Evolutionary conservation across 1,140 invertebrate species (phyloP).

Genomic region (Brachionus koreanus): DNA sequence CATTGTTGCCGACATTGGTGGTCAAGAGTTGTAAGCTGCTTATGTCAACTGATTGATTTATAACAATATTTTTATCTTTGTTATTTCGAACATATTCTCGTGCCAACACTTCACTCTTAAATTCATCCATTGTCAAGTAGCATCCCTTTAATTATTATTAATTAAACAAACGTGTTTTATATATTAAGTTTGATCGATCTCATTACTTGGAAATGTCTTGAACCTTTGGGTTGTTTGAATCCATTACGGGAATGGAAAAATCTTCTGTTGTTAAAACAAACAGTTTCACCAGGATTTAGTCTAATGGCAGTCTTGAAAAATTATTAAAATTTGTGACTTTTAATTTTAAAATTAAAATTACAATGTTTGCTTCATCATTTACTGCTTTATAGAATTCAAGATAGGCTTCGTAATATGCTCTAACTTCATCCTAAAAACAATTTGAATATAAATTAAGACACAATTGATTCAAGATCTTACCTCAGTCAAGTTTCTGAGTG

Average conservation of each 20-base stretch:
- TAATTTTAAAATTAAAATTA: constrained; percentile 26
- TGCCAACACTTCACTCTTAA: constrained; percentile 49
- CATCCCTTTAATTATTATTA: constrained; percentile 48
- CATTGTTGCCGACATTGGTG: constrained; percentile 32
- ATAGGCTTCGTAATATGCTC: constrained; percentile 51
- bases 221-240: constrained; percentile 50
- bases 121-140: constrained; percentile 55
- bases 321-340: background rate
- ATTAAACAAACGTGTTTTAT: background rate
- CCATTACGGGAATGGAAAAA: constrained; percentile 51
- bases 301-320: constrained; percentile 48
- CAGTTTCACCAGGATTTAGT: constrained; percentile 50
- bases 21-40: background rate
- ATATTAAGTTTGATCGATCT: background rate
- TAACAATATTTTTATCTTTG: background rate
- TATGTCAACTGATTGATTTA: background rate
- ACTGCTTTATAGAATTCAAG: constrained; percentile 50
- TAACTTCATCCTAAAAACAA: constrained; percentile 49
- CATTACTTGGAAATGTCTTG: constrained; percentile 47
- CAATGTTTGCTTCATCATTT: constrained; percentile 47
- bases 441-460: background rate
- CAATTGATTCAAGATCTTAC: constrained; percentile 45
- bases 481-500: constrained; percentile 47
- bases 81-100: background rate
- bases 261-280: constrained; percentile 53